Base-by-base conservation (phyloP, 2,113 vertebrate species). In the Stomatorhinus ivindoensis region DNA sequence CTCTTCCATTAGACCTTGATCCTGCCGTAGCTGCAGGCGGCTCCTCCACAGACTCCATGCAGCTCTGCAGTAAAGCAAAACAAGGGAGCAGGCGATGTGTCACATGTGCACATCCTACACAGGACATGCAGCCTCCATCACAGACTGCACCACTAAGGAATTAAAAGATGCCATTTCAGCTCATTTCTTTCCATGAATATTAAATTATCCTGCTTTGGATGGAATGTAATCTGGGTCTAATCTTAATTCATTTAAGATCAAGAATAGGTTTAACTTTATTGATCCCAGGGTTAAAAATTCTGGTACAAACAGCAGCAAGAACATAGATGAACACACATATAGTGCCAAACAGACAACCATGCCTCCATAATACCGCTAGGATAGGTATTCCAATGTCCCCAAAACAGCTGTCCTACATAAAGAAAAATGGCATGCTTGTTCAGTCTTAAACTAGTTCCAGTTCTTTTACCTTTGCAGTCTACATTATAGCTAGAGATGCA, bases 41-140 rank as follows among this genome's bases (percentile, higher is more conserved):
- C 24, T 84, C 80, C 92, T 94, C 98, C 98, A 99, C 85, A 91
- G 50, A 0, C 55, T 92, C 98, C 97, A 98, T 0, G 92, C 92
- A 39, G 92, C n/a, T 21, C 98, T 99, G 94, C 31, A 88, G 87
- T 90, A 90, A 61, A 58, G 13, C 24, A 87, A 90, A 47, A 76
- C 48, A 6, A 35, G 7, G 17, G 21, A 24, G 10, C 35, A n/a
- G 55, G 15, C 92, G 92, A 73, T 73, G 11, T 84, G 19, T 76
- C 89, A 31, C 73, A 93, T 0, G 55, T 0, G 27, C 50, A 86
- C n/a, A 47, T 35, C 85, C 39, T 87, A 48, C 53, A 19, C 61
- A 65, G 50, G 31, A 51, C 10, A 44, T 46, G 44, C 42, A 69
- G 4, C 48, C n/a, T 65, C 61, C 55, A 61, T 1, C 55, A n/a